phyloP scores from a whole-genome alignment of 2,113 vertebrate species.

The Channa maculata region DNA sequence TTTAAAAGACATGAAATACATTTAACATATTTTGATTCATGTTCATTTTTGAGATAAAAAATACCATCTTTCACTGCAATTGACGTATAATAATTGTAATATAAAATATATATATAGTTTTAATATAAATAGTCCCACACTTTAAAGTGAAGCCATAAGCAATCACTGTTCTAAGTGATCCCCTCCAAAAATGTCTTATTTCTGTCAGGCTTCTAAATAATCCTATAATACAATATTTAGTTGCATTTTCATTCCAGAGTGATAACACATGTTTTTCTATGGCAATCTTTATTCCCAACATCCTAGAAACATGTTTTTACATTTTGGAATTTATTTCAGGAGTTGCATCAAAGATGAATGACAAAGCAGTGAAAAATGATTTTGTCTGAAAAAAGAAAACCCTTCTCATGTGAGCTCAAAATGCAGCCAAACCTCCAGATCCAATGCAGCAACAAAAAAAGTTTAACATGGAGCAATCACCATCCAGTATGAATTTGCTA shows the following conservation, averaged over 20 bases:
- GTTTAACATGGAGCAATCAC: constrained; percentile 4
- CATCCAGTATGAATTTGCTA: constrained; percentile 17
- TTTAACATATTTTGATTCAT: background rate
- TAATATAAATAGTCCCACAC: too few species aligned
- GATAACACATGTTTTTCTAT: constrained; percentile 6
- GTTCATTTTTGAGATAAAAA: background rate
- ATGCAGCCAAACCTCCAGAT: constrained; percentile 34
- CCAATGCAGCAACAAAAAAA: constrained; percentile 30
- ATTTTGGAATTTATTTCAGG: constrained; percentile 47
- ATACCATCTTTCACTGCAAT: background rate
- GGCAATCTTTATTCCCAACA: background rate
- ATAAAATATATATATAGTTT: background rate
- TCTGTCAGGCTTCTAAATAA: too few species aligned
- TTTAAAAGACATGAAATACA: background rate
- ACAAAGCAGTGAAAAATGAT: constrained; percentile 26
- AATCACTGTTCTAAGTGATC: too few species aligned
- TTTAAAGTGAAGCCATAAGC: too few species aligned
- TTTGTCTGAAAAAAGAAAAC: constrained; percentile 16
- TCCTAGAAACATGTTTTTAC: constrained; percentile 35
- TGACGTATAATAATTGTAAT: too few species aligned
- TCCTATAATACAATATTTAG: background rate
- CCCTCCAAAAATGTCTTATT: too few species aligned
- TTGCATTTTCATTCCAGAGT: constrained; percentile 7
- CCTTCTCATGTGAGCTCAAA: background rate
- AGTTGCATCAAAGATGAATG: constrained; percentile 20